A percentile compares a stretch with the other conserved stretches of the same genome.
These are phyloP conservation scores for Clarias macrocephalus DNA, from an alignment of 2,113 vertebrate genomes.

Conservation along the genomic window DNA sequence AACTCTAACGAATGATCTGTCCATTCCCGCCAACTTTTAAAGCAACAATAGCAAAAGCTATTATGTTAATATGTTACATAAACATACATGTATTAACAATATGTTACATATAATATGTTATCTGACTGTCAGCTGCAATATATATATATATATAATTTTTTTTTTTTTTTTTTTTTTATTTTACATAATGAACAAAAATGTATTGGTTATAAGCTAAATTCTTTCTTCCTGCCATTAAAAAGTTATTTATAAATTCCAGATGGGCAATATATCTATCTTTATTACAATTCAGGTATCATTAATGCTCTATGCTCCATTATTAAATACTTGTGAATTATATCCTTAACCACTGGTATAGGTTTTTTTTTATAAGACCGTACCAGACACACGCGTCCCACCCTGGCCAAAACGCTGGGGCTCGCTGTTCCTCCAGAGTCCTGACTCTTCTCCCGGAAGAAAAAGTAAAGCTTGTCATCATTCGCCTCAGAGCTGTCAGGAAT, in stretches of 20 bases:
- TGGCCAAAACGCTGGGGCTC: slow-evolving; percentile 73
- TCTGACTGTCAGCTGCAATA: no score
- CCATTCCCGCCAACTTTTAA: neutral
- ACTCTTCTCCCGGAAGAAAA: slow-evolving; percentile 83
- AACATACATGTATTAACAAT: no score
- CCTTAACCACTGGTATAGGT: neutral
- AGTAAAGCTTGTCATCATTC: slow-evolving; percentile 84
- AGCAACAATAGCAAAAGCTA: neutral
- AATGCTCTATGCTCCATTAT: neutral
- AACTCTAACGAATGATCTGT: neutral
- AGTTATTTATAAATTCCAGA: neutral
- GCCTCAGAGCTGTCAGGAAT: slow-evolving; percentile 81
- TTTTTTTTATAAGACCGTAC: slow-evolving; percentile 58
- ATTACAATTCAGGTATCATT: neutral
- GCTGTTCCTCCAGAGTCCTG: slow-evolving; percentile 73
- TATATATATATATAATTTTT: no score
- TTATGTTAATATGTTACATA: no score
- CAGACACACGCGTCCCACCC: slow-evolving; percentile 82
- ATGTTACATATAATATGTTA: no score
- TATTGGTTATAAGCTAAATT: neutral
- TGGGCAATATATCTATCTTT: neutral
- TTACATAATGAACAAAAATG: neutral
- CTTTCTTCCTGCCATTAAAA: neutral
- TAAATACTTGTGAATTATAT: neutral
- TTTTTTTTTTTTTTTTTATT: neutral